Evolutionary conservation across 2,797 vertebrate species (phyloP), one percentile per base, ranked within the genome.

Genomic region (Oryzias sinensis): DNA sequence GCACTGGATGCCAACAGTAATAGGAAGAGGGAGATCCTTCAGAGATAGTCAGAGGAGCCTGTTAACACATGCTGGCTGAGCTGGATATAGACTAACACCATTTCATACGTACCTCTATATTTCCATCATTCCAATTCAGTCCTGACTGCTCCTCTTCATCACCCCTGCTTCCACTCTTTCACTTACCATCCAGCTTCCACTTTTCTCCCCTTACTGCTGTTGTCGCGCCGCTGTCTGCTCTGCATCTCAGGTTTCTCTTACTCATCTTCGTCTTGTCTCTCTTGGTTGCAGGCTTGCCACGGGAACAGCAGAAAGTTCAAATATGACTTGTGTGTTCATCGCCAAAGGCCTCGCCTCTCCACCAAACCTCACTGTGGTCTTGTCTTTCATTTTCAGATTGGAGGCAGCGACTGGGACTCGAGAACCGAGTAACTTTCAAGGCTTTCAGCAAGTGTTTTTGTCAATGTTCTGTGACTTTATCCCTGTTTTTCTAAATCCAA

Each of bases 1-100:
- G 53, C 4, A 59, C 60, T 5, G 22, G 50, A 76, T 87, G 86
- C 79, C 87, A 89, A 73, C 45, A 88, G 87, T 85, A 88, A 76
- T 49, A 88, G 87, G 85, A 90, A 90, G 84, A 87, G 84, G 73
- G 70, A 87, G 84, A 88, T 89, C 88, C 86, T 83, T 74, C 80
- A 69, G 51, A 79, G 82, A 83, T 82, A 85, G 76, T 79, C 65
- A 41, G 68, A 75, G 76, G 63, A 84, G 70, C 44, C 79, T 77
- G 80, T 88, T 81, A 82, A 83, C 86, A 82, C 85, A 75, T 53
- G 53, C 78, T 83, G 70, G 65, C 81, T 41, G 69, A 68, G 60
- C 85, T 82, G 76, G 45, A 78, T 85, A 88, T 87, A 89, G 88
- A 83, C 82, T 54, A 49, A 86, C 83, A 88, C 75, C 71, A 70